A percentile compares a stretch with the other conserved stretches of the same genome.
Conservation (phyloP, 2,888 invertebrate genomes). For the Ptilodon capucinus region DNA sequence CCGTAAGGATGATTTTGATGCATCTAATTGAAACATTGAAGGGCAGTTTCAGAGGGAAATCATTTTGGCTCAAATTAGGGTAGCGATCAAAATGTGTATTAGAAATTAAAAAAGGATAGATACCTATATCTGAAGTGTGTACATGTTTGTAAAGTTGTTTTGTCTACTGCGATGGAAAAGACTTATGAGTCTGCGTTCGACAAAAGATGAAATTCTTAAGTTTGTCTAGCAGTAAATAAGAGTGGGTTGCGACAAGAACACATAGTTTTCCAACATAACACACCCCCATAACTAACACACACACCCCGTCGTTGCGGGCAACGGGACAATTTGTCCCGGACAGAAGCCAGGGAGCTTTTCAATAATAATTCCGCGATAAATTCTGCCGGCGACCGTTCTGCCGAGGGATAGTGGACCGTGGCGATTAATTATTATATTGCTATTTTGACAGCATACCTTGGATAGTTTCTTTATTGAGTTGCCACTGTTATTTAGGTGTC, state of each 20-base stretch:
- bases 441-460: constrained; percentile 59
- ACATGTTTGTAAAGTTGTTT: not conserved
- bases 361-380: constrained; percentile 72
- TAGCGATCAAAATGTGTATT: not conserved
- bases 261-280: not conserved
- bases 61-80: not conserved
- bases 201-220: not conserved
- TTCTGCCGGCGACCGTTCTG: constrained; percentile 54
- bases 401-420: constrained; percentile 44
- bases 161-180: not conserved
- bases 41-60: constrained; percentile 6
- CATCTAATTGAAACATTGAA: constrained; percentile 31
- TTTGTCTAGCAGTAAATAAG: not conserved
- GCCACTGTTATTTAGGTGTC: constrained; percentile 9
- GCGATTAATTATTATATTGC: constrained; percentile 71
- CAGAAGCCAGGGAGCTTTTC: constrained; percentile 52
- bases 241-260: not conserved
- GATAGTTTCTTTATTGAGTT: constrained; percentile 64
- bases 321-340: constrained; percentile 60
- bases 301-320: constrained; percentile 42
- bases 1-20: constrained; percentile 17
- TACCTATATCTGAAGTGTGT: too few species aligned
- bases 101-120: too few species aligned
- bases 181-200: not conserved
- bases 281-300: not conserved